Evolutionary conservation across 1,140 invertebrate species (phyloP).

Genomic region (Drosophila truncata): DNA sequence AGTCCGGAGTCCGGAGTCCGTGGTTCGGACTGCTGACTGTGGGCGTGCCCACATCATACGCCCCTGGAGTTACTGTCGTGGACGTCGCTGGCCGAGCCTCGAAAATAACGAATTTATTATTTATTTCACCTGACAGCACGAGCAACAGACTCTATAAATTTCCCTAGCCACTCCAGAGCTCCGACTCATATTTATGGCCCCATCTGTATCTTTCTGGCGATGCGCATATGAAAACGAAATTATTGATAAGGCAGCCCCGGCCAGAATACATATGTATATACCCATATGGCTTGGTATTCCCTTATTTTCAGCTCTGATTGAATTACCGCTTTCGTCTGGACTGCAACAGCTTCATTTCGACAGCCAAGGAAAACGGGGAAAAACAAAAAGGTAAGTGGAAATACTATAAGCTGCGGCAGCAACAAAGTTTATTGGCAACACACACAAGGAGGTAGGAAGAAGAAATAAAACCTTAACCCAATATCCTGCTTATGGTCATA

Average conservation of each 20-base stretch:
- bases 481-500: constrained; percentile 83
- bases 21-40: constrained; percentile 45
- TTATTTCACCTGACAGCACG: constrained; percentile 84
- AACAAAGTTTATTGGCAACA: constrained; percentile 63
- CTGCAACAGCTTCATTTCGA: constrained; percentile 72
- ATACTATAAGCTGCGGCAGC: constrained; percentile 61
- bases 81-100: constrained; percentile 45
- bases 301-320: constrained; percentile 62
- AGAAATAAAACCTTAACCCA: constrained; percentile 73
- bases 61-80: constrained; percentile 65
- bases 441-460: constrained; percentile 37
- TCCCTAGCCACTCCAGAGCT: constrained; percentile 64
- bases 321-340: constrained; percentile 62
- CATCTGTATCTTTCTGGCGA: constrained; percentile 51
- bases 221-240: constrained; percentile 74
- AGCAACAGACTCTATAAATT: constrained; percentile 84
- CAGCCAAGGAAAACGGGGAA: constrained; percentile 13
- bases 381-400: constrained; percentile 39
- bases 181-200: constrained; percentile 70
- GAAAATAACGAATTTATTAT: constrained; percentile 85
- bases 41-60: constrained; percentile 75
- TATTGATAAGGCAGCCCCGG: constrained; percentile 67
- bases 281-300: constrained; percentile 2
- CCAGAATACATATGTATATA: background rate
- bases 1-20: background rate